Evolutionary conservation across 1,140 invertebrate genomes (phyloP), one percentile per base, ranked within the genome.

Genomic region (Branchinecta lynchi): DNA sequence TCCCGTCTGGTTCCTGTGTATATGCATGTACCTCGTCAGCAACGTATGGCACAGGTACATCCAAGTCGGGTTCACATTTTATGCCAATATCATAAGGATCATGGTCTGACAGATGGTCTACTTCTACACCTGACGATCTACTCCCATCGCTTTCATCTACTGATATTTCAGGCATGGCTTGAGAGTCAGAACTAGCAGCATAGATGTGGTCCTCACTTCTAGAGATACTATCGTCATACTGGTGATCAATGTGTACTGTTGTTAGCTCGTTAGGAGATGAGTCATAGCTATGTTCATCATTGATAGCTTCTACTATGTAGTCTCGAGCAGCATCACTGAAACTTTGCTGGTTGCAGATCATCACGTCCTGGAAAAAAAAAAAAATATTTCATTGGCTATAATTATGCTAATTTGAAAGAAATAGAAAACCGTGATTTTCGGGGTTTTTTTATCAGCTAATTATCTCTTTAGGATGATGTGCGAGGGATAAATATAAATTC

Each of bases 221-320:
- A 3, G 17, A 15, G 12, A 15, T 20, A 15, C 12, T 60, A 15
- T 60, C 51, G 3, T 60, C 51, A 60, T 60, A 60, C 51, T 60
- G 51, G 51, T 60, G 51, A 60, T 60, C 51, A 60, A 15, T 60
- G 51, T 60, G 51, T 32, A 32, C 32, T 15, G 51, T 60, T 20
- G 12, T 20, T 60, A 15, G 51, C 51, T 60, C 51, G 17, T 12
- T 60, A 6, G 12, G 12, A 15, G 51, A 60, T 15, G 17, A 15
- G 17, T 60, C 51, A 60, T 60, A 60, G 51, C 51, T 60, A 60
- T 60, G 51, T 20, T 60, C 51, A 60, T 60, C 17, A 12, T 60
- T 12, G 17, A 60, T 60, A 20, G 12, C 12, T 12, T 12, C 51
- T 15, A 12, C 2, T 15, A 60, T 20, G 12, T 15, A 20, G 32